Base-by-base conservation (phyloP, 2,797 vertebrate species). In the Muscicapa comitata region DNA sequence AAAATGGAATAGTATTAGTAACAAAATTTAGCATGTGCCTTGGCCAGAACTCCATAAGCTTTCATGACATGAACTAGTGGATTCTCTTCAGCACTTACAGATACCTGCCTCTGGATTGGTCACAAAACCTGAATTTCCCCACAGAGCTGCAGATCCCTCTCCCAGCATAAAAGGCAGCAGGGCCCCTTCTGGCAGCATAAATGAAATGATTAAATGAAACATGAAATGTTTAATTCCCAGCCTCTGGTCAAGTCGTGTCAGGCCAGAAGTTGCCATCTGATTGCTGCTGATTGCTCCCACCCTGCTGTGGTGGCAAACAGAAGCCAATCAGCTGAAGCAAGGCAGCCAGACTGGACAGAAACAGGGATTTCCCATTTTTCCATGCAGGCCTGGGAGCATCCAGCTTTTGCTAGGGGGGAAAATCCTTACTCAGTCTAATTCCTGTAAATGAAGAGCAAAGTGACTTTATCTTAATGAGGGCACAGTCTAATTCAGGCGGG, bases 371-470 rank as follows among this genome's bases (percentile, higher is more conserved):
- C 28, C 28, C 50, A 51, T 51, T 29, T 51, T 29, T 17, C 25
- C 23, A 3, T 3, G 1, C 0, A 13, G 65, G 47, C 25, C 57
- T 77, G 61, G 45, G 26, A 93, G 40, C n/a, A 80, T 58, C 38
- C 73, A 88, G 57, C 61, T 77, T 86, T 72, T 47, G 15, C 79
- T 23, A 33, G n/a, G 43, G 37, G 37, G 42, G 71, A 65, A 86
- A 74, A 40, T 31, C 9, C 29, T 86, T 15, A 26, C 25, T 66
- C 84, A 57, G 51, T 25, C 65, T 57, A 54, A 75, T 81, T 95
- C 76, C 76, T 83, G 75, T 68, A 93, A 91, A 86, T n/a, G 29
- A 88, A 93, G 65, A 86, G 47, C 67, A 96, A 86, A 94, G 37
- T 3, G 7, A 47, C 29, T 93, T 86, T 75, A 51, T 81, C 80